These are phyloP conservation scores for Aspidoscelis tigris DNA, from an alignment of 2,113 vertebrate species.

Conservation along the genomic window DNA sequence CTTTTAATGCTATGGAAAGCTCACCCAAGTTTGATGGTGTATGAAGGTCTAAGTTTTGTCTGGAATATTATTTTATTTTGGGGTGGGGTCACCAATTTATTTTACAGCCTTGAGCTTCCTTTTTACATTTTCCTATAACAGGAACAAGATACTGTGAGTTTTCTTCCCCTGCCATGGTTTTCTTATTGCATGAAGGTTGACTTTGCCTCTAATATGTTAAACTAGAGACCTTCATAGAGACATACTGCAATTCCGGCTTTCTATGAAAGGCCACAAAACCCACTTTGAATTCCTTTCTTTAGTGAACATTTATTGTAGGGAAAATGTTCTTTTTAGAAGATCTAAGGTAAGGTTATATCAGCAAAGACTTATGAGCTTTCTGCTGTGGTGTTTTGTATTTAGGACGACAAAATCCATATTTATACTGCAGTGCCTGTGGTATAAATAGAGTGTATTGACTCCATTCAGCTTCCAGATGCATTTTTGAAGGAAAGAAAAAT, in stretches of 20 bases:
- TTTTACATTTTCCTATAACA: not conserved
- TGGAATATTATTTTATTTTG: not conserved
- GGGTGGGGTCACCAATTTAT: not conserved
- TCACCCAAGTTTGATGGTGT: not conserved
- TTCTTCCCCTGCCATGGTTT: not conserved
- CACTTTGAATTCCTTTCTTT: not conserved
- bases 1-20: not conserved
- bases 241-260: not conserved
- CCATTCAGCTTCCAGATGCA: conserved; percentile 1
- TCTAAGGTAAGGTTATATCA: conserved; percentile 1
- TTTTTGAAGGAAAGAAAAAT: not conserved
- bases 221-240: not conserved
- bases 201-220: not conserved
- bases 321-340: not conserved
- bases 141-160: not conserved
- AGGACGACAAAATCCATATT: not conserved
- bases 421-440: not conserved
- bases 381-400: not conserved
- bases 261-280: not conserved
- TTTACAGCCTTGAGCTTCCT: not conserved
- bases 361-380: not conserved
- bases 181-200: not conserved
- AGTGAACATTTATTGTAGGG: not conserved
- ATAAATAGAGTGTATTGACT: not conserved
- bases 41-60: not conserved